These are phyloP conservation scores for Falco novaeseelandiae DNA, from an alignment of 2,797 vertebrate genomes.

Conservation along the genomic window DNA sequence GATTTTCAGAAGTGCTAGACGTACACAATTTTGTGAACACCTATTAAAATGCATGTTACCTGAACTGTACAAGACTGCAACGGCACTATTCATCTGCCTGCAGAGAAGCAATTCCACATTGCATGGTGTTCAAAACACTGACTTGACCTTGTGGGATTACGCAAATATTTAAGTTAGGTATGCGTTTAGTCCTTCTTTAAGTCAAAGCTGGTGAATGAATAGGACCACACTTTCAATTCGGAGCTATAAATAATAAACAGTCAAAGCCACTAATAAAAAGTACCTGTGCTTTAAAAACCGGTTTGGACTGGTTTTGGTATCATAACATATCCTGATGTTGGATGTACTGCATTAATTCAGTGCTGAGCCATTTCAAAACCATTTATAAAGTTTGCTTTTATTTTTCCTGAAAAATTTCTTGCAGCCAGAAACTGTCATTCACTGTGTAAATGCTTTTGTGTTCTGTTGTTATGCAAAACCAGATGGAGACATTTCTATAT, in stretches of 20 bases:
- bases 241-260: neutral
- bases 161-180: neutral
- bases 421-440: neutral
- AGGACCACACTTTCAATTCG: neutral
- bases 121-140: neutral
- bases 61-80: neutral
- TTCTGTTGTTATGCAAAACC: neutral
- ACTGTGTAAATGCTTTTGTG: neutral
- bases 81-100: neutral
- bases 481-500: neutral
- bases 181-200: neutral
- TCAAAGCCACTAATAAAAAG: neutral
- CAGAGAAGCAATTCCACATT: neutral
- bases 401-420: neutral
- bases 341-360: neutral
- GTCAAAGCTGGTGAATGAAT: neutral
- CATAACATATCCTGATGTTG: neutral
- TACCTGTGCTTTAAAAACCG: neutral
- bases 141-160: neutral
- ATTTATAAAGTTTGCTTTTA: neutral
- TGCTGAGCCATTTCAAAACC: neutral
- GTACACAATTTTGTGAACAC: neutral
- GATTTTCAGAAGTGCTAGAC: neutral
- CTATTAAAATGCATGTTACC: neutral
- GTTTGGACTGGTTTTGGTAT: neutral